A percentile compares a stretch with the other conserved stretches of the same genome.
phyloP scores from a whole-genome alignment of 2,888 invertebrate species.

The Eupithecia abbreviata region DNA sequence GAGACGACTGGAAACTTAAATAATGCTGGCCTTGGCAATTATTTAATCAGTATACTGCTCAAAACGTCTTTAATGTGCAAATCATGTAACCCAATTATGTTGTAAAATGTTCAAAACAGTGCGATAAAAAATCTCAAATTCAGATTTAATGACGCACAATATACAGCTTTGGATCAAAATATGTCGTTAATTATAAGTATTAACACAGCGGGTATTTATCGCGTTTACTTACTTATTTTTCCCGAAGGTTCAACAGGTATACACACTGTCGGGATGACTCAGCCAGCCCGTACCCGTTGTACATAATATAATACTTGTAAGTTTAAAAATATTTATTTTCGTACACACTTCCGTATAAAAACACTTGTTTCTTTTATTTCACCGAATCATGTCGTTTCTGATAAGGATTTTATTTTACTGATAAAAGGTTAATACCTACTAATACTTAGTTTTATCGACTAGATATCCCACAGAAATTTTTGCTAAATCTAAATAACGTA shows the following conservation, averaged over 20 bases:
- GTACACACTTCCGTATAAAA: slow-evolving; percentile 27
- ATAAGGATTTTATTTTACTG: slow-evolving; percentile 1
- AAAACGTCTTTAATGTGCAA: slow-evolving; percentile 7
- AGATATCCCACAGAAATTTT: neutral
- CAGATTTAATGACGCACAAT: slow-evolving; percentile 26
- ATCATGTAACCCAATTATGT: slow-evolving; percentile 1
- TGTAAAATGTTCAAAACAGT: slow-evolving; percentile 5
- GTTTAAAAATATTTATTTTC: too few relatives aligned
- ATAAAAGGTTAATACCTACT: neutral
- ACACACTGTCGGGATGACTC: too few relatives aligned
- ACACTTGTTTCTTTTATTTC: slow-evolving; percentile 19
- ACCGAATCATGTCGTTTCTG: neutral
- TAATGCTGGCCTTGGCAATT: slow-evolving; percentile 17
- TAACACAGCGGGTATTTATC: too few relatives aligned
- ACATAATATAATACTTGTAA: too few relatives aligned
- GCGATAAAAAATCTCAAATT: slow-evolving; percentile 12
- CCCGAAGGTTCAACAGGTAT: too few relatives aligned
- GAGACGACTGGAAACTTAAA: slow-evolving; percentile 12
- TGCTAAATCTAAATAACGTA: too few relatives aligned
- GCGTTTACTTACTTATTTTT: too few relatives aligned
- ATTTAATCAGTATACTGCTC: slow-evolving; percentile 21
- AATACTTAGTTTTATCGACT: neutral
- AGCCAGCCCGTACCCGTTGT: too few relatives aligned
- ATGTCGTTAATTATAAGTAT: neutral
- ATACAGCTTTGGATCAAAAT: slow-evolving; percentile 7